Base-by-base conservation (phyloP, 2,797 vertebrate genomes). In the Sebastes flavidus region DNA sequence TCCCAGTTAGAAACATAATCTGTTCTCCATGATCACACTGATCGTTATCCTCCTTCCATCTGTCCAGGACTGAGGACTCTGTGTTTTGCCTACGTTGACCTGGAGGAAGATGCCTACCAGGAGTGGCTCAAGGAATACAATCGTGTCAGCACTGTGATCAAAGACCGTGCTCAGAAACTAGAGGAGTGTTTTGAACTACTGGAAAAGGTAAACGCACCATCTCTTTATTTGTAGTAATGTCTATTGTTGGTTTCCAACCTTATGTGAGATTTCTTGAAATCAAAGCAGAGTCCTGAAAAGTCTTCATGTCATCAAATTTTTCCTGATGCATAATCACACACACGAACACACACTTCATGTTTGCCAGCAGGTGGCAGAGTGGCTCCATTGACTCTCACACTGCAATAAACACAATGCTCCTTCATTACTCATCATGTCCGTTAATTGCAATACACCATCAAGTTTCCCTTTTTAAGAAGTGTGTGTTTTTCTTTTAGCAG, bases 121-220 rank as follows among this genome's bases (percentile, higher is more conserved):
- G 96, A 98, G 73, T 99, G 98, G 99, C 66, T 98, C 80, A 97
- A 96, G 38, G 91, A 97, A 79, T 97, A 99, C 73, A 97, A 96
- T 13, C 95, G 95, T 73, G 88, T 93, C 86, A 99, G 98, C 93
- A 97, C 96, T 2, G 90, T 96, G 65, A 69, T 99, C 81, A 99
- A 99, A 92, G 97, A 99, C 92, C 95, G 98, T 30, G 88, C 96
- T 65, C 97, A 97, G 85, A 98, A 97, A 77, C 86, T 99, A 52
- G 98, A 99, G 81, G 98, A 99, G 59, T 98, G 97, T 85, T 99
- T 99, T 5, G 98, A 99, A 90, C 96, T 97, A 68, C 97, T 99
- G 68, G 99, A 99, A 90, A 99, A 98, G 97, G 99, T 99, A 90
- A 68, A 54, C 12, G 2, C 24, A 22, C 8, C 12, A 36, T 58